Base-by-base conservation (phyloP, 2,888 invertebrate species). In the Drosophila rubida region DNA sequence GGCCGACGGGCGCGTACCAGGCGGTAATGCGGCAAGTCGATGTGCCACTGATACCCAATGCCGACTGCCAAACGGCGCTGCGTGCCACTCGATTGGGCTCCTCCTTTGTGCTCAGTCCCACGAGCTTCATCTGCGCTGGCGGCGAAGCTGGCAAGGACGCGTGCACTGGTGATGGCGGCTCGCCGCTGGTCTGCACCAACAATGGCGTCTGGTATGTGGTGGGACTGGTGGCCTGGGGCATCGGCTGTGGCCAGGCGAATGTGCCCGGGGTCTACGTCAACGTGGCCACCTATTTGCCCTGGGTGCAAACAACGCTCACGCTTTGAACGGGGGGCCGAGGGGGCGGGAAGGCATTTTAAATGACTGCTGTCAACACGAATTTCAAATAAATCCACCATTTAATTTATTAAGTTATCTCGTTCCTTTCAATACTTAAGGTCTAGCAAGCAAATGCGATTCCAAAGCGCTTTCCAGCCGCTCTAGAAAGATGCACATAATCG, bases 241-340 rank as follows among this genome's bases (percentile, higher is more conserved):
- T 93, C 45, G 93, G 93, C n/a, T 94, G 93, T 76, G 97, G 95
- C 0, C 93, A 92, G 71, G 91, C 94, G 0, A 94, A 94, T 62
- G 94, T 96, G 5, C 95, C 96, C 0, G 97, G 95, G 0, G 96
- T 95, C 16, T 97, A 97, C 87, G 95, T 95, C 22, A 96, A 96
- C 85, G 93, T 97, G 1, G 94, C 94, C 5, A 94, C 93, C 22
- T 94, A 94, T 73, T 87, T 94, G 46, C 91, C 94, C 3, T 96
- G 95, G 95, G 95, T 96, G 90, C 93, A 94, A 76, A 92, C 88
- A 2, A 89, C 90, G 7, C 70, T 90, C 35, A 81, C 83, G 1
- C 50, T 82, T 5, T 85, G 69, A 37, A 3, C 4, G 9, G 8
- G 27, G 27, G 27, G 11, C n/a, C 9, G 27, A 27, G 3, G 3